phyloP scores from a whole-genome alignment of 2,797 vertebrate species.

The Danio aesculapii region DNA sequence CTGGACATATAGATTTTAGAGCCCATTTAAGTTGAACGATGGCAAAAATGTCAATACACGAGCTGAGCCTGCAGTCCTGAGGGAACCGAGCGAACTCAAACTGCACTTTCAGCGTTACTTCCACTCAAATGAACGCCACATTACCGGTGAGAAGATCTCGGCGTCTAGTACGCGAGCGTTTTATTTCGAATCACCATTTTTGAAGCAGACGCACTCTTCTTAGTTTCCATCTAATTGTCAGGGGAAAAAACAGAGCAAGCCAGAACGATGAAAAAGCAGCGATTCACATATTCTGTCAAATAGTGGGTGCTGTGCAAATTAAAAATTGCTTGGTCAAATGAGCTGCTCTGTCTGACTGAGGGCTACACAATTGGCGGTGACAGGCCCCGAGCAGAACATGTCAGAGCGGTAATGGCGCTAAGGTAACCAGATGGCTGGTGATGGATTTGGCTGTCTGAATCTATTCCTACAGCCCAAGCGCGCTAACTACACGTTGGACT shows the following conservation, averaged over 20 bases:
- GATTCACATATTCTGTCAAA: constrained; percentile 62
- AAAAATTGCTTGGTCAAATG: constrained; percentile 67
- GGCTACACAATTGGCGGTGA: constrained; percentile 64
- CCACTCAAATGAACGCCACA: constrained; percentile 36
- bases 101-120: constrained; percentile 35
- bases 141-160: constrained; percentile 34
- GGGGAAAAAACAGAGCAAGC: constrained; percentile 38
- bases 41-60: neutral
- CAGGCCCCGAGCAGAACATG: constrained; percentile 69
- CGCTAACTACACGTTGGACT: constrained; percentile 48
- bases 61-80: constrained; percentile 3
- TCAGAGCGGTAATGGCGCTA: constrained; percentile 63
- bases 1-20: constrained; percentile 16
- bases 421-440: constrained; percentile 65
- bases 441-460: constrained; percentile 73
- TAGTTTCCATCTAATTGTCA: constrained; percentile 59
- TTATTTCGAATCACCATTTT: constrained; percentile 38
- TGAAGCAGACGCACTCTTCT: constrained; percentile 51
- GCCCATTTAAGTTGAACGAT: neutral
- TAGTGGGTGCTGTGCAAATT: constrained; percentile 59
- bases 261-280: constrained; percentile 49
- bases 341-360: constrained; percentile 63
- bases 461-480: constrained; percentile 62
- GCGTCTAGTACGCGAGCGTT: constrained; percentile 45
- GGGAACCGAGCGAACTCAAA: constrained; percentile 11